Conservation (phyloP, 2,113 vertebrate genomes). For the Apeltes quadracus region DNA sequence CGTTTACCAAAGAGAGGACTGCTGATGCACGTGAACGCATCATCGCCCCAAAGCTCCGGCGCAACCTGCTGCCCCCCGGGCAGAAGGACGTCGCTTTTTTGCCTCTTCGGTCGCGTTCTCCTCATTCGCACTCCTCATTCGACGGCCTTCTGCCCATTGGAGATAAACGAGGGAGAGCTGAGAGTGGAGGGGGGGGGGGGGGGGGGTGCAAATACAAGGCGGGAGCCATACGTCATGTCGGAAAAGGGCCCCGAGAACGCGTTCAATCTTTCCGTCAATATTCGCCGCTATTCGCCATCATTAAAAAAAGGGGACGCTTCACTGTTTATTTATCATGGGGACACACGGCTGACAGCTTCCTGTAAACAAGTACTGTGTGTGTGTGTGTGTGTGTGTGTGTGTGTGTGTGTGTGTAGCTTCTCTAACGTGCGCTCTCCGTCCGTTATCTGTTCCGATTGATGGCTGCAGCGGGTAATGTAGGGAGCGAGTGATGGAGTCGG, state of each 20-base stretch:
- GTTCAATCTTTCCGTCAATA: slow-evolving; percentile 77
- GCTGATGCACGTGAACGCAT: slow-evolving; percentile 58
- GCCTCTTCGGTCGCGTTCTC: slow-evolving; percentile 38
- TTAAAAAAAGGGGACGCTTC: slow-evolving; percentile 70
- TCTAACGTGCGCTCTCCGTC: slow-evolving; percentile 5
- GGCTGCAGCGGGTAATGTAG: slow-evolving; percentile 28
- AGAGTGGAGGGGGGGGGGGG: not conserved
- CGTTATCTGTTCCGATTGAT: slow-evolving; percentile 52
- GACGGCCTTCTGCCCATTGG: too few relatives aligned
- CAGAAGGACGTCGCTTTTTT: not conserved
- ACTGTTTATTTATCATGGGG: slow-evolving; percentile 72
- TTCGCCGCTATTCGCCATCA: slow-evolving; percentile 63
- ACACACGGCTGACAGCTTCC: slow-evolving; percentile 67
- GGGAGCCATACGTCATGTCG: slow-evolving; percentile 66
- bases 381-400: slow-evolving; percentile 17
- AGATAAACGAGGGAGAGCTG: slow-evolving; percentile 62
- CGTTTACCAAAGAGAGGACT: slow-evolving; percentile 66
- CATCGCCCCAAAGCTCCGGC: slow-evolving; percentile 33
- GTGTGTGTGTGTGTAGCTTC: slow-evolving; percentile 6
- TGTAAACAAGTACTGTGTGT: slow-evolving; percentile 66
- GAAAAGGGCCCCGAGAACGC: slow-evolving; percentile 69
- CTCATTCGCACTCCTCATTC: slow-evolving; percentile 49
- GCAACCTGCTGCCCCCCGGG: slow-evolving; percentile 51
- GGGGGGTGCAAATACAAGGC: slow-evolving; percentile 42
- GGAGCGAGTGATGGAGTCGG: slow-evolving; percentile 22